Evolutionary conservation across 2,113 vertebrate species (phyloP).

Genomic region (Anolis sagrei): DNA sequence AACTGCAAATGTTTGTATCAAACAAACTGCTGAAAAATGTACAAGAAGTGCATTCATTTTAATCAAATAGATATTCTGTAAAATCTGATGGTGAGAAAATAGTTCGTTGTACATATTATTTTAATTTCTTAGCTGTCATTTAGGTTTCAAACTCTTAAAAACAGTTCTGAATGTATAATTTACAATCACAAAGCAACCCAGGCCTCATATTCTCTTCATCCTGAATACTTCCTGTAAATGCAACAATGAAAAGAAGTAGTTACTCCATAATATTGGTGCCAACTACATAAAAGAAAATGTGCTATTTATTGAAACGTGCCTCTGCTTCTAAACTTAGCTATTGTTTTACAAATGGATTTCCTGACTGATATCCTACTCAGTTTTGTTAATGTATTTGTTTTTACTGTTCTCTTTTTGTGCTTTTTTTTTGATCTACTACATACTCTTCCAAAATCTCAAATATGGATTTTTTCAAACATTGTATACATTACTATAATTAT

Average conservation of each 20-base stretch:
- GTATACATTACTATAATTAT: not conserved
- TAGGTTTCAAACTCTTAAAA: not conserved
- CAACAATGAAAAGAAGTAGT: not conserved
- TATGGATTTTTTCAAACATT: not conserved
- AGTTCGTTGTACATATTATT: not conserved
- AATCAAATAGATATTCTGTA: not conserved
- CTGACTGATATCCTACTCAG: not conserved
- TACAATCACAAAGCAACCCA: conserved; percentile 7
- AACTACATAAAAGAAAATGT: conserved; percentile 34
- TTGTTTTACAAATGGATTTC: not conserved
- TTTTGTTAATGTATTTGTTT: not conserved
- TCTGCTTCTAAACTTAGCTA: not conserved
- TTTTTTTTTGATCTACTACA: not conserved
- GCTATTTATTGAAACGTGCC: not conserved
- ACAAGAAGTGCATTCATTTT: not conserved
- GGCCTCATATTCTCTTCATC: conserved; percentile 40
- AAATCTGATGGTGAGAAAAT: not conserved
- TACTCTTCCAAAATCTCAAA: not conserved
- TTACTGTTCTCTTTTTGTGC: not conserved
- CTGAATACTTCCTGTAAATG: conserved; percentile 53
- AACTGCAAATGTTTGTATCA: too few species aligned
- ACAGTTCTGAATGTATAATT: not conserved
- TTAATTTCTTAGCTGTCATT: not conserved
- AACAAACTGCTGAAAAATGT: too few species aligned
- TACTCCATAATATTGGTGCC: not conserved